Evolutionary conservation across 35 echinoderm and acorn worm species (phyloP).

Genomic region (Strongylocentrotus purpuratus): DNA sequence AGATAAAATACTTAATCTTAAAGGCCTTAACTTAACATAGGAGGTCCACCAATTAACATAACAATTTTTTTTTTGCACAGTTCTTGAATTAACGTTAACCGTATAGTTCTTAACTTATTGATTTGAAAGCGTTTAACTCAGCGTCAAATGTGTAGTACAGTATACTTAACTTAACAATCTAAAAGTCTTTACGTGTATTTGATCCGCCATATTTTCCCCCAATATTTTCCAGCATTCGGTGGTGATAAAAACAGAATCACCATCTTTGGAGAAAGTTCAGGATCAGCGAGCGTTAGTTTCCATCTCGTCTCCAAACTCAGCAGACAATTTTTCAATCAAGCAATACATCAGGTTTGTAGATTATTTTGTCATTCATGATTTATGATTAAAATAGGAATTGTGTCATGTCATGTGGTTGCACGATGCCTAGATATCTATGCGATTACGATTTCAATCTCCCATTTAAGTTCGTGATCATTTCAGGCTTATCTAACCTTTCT

Average conservation of each 20-base stretch:
- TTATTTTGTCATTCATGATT: neutral
- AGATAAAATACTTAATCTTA: neutral
- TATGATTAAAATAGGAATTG: too few species aligned
- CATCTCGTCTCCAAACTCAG: constrained; percentile 71
- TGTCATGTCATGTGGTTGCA: too few species aligned
- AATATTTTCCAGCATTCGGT: constrained; percentile 64
- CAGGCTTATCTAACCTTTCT: too few species aligned
- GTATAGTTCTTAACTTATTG: neutral
- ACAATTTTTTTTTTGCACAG: too few species aligned
- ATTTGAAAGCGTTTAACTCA: neutral
- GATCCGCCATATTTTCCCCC: neutral
- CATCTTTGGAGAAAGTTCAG: constrained; percentile 85
- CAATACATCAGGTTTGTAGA: constrained; percentile 63
- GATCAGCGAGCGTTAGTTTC: constrained; percentile 74
- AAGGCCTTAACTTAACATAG: neutral
- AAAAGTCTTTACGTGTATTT: too few species aligned
- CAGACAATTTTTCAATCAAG: constrained; percentile 66
- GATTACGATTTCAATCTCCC: too few species aligned
- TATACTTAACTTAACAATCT: too few species aligned
- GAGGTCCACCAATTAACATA: too few species aligned
- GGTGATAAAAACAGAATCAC: constrained; percentile 71
- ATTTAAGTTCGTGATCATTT: too few species aligned
- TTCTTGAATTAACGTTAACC: too few species aligned
- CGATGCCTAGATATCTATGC: too few species aligned
- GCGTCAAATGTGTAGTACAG: too few species aligned